Conservation (phyloP, 1,140 invertebrate genomes). For the Platorchestia sp. region DNA sequence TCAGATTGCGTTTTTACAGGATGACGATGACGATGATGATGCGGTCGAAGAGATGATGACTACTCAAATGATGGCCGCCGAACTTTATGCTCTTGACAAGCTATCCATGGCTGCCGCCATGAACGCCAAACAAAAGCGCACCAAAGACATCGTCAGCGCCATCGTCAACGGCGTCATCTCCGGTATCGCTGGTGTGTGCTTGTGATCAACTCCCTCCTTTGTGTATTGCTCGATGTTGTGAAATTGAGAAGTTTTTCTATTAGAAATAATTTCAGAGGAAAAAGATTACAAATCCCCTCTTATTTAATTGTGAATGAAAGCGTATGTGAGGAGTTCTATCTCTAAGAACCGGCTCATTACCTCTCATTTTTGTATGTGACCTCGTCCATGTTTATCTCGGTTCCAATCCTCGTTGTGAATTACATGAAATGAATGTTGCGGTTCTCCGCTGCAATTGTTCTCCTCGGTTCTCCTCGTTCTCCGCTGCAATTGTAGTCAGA, state of each 20-base stretch:
- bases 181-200: conserved; percentile 1
- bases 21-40: conserved; percentile 11
- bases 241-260: not conserved
- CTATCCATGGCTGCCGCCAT: conserved; percentile 85
- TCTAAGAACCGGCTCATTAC: too few species aligned
- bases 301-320: too few species aligned
- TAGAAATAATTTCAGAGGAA: too few species aligned
- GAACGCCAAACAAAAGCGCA: conserved; percentile 76
- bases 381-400: too few species aligned
- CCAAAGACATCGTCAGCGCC: conserved; percentile 66
- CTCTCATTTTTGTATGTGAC: too few species aligned
- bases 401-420: too few species aligned
- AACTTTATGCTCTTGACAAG: conserved; percentile 72
- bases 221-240: not conserved
- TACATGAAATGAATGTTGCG: too few species aligned
- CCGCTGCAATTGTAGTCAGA: too few species aligned
- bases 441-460: too few species aligned
- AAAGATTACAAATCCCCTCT: too few species aligned
- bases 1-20: not conserved
- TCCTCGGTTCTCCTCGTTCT: too few species aligned
- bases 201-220: not conserved
- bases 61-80: not conserved
- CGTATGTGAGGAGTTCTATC: too few species aligned
- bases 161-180: conserved; percentile 44
- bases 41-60: not conserved